Evolutionary conservation across 2,888 invertebrate genomes (phyloP).

Genomic region (Thecocarcelia acutangulata): DNA sequence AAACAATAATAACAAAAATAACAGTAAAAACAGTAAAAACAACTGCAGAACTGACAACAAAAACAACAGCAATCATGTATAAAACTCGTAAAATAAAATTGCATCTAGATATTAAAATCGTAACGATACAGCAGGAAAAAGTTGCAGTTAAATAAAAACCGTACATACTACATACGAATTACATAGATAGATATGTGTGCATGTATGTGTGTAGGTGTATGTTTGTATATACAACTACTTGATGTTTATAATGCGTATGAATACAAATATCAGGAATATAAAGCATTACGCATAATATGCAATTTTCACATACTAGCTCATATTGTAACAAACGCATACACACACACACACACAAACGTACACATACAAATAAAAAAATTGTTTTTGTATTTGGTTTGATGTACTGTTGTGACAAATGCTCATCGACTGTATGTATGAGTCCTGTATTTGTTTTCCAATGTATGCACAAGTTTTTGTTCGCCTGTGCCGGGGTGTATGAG

Average conservation of each 20-base stretch:
- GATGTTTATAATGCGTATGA: constrained; percentile 50
- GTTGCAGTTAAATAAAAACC: constrained; percentile 6
- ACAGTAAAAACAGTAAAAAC: constrained; percentile 51
- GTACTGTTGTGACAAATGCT: constrained; percentile 48
- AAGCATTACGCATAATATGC: constrained; percentile 54
- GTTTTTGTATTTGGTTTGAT: neutral
- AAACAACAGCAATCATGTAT: constrained; percentile 10
- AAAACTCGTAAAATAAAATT: constrained; percentile 59
- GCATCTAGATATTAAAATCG: constrained; percentile 57
- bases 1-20: constrained; percentile 44
- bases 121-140: constrained; percentile 20
- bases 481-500: neutral
- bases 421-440: constrained; percentile 9
- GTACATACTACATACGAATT: neutral
- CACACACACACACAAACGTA: neutral
- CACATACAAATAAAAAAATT: neutral
- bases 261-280: constrained; percentile 20
- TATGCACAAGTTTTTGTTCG: neutral
- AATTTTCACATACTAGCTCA: constrained; percentile 27
- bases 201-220: too few species aligned
- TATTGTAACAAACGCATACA: neutral
- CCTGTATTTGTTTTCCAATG: constrained; percentile 12
- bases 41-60: constrained; percentile 12
- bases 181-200: neutral
- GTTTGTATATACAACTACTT: constrained; percentile 10